phyloP scores from a whole-genome alignment of 1,140 invertebrate genomes.

The Leptinotarsa undecemlineata region DNA sequence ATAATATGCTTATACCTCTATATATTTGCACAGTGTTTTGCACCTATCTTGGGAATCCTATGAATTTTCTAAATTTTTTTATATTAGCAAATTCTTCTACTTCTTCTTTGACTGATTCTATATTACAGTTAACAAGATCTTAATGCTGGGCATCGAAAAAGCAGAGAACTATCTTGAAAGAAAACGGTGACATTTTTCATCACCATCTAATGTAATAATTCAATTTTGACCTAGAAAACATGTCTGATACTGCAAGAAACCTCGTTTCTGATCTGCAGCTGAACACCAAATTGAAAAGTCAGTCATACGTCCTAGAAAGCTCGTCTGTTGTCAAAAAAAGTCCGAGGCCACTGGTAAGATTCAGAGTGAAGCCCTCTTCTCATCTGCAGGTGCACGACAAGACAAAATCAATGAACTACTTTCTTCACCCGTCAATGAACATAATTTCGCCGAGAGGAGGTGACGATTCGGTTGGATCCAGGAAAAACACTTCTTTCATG shows the following conservation, averaged over 20 bases:
- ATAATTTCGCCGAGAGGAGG: not conserved
- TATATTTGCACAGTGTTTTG: no score
- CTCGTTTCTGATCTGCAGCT: conserved; percentile 22
- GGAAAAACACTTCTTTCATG: conserved; percentile 43
- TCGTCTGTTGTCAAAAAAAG: not conserved
- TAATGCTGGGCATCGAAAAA: no score
- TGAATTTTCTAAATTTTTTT: no score
- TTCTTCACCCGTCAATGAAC: conserved; percentile 19
- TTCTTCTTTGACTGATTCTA: no score
- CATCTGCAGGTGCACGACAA: not conserved
- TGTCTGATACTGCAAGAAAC: conserved; percentile 15
- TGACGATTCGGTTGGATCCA: not conserved
- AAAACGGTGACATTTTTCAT: not conserved
- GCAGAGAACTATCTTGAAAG: no score
- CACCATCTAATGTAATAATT: conserved; percentile 29
- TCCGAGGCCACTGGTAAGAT: not conserved
- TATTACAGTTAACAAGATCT: no score
- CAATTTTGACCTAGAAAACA: conserved; percentile 22
- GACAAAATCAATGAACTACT: conserved; percentile 29
- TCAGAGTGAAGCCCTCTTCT: not conserved
- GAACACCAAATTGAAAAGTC: conserved; percentile 28
- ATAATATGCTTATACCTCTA: no score
- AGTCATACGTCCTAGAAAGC: conserved; percentile 25
- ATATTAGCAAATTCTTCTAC: no score
- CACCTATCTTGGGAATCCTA: no score